These are phyloP conservation scores for Stenchaetothrips biformis DNA, from an alignment of 2,888 invertebrate species.

Conservation along the genomic window DNA sequence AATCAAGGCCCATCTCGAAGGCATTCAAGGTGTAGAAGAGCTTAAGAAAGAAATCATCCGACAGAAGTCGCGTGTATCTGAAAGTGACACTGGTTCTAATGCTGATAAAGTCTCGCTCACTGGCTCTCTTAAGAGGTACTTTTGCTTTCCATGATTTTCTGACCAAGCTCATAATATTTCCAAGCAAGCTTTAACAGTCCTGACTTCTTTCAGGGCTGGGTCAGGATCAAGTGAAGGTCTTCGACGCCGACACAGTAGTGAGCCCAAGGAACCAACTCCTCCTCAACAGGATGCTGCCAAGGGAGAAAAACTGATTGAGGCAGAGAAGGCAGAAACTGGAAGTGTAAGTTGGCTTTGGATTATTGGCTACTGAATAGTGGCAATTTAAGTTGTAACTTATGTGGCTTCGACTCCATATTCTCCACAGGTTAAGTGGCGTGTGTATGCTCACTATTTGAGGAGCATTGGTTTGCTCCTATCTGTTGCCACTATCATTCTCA, in stretches of 20 bases:
- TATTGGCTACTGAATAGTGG: background rate
- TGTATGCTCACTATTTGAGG: slow-evolving; percentile 83
- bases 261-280: slow-evolving; percentile 40
- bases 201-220: slow-evolving; percentile 34
- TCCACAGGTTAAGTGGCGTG: slow-evolving; percentile 72
- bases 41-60: slow-evolving; percentile 61
- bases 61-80: slow-evolving; percentile 63
- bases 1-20: slow-evolving; percentile 70
- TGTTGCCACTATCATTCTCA: slow-evolving; percentile 68
- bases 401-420: slow-evolving; percentile 29
- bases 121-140: slow-evolving; percentile 50
- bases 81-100: slow-evolving; percentile 63
- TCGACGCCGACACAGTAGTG: slow-evolving; percentile 42
- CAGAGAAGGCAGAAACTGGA: slow-evolving; percentile 87
- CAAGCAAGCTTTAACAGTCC: slow-evolving; percentile 38
- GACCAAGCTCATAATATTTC: too few relatives aligned
- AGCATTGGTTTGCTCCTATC: slow-evolving; percentile 75
- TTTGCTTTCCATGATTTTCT: slow-evolving; percentile 35
- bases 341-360: slow-evolving; percentile 56
- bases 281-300: slow-evolving; percentile 38
- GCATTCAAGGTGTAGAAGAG: slow-evolving; percentile 60
- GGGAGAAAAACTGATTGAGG: slow-evolving; percentile 78
- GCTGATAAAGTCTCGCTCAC: slow-evolving; percentile 47
- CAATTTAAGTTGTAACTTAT: too few relatives aligned
- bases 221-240: slow-evolving; percentile 41